These are phyloP conservation scores for Amblyteles armatorius DNA, from an alignment of 2,888 invertebrate genomes.

Conservation along the genomic window DNA sequence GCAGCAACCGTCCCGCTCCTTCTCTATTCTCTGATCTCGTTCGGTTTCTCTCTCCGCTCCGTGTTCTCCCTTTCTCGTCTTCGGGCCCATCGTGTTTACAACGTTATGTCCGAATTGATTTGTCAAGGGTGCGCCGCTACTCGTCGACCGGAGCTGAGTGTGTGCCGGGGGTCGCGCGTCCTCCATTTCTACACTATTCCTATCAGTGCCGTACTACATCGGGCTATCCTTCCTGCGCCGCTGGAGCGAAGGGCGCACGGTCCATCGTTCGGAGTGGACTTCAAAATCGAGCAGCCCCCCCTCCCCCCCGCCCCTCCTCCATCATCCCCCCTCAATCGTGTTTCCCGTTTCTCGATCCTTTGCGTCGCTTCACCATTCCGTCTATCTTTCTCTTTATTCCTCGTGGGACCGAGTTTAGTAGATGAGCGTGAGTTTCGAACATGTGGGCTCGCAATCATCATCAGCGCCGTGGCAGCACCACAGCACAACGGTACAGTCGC, in stretches of 20 bases:
- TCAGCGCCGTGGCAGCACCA: conserved; percentile 52
- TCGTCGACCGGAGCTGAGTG: conserved; percentile 57
- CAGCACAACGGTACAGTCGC: conserved; percentile 43
- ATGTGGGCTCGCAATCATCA: conserved; percentile 82
- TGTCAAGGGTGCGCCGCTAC: conserved; percentile 75
- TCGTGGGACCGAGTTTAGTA: conserved; percentile 69
- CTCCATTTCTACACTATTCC: conserved; percentile 50
- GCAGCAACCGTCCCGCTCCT: conserved; percentile 41
- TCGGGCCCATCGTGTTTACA: conserved; percentile 79
- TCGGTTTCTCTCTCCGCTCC: conserved; percentile 18
- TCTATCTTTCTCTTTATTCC: conserved; percentile 47
- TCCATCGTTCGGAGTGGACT: conserved; percentile 75
- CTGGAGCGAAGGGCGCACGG: conserved; percentile 56
- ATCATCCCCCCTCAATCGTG: conserved; percentile 12
- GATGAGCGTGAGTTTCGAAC: conserved; percentile 78
- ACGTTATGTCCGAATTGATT: conserved; percentile 83
- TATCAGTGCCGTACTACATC: conserved; percentile 7
- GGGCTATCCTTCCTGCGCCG: conserved; percentile 2
- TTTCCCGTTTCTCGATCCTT: conserved; percentile 21
- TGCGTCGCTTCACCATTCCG: conserved; percentile 38
- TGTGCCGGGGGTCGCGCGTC: conserved; percentile 39
- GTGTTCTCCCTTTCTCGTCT: conserved; percentile 59
- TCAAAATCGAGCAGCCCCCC: conserved; percentile 75
- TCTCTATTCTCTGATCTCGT: conserved; percentile 28
- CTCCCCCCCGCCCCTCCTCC: not conserved